A percentile compares a stretch with the other conserved stretches of the same genome.
phyloP scores from a whole-genome alignment of 2,113 vertebrate genomes.

The Ptilorrhoa leucosticta region DNA sequence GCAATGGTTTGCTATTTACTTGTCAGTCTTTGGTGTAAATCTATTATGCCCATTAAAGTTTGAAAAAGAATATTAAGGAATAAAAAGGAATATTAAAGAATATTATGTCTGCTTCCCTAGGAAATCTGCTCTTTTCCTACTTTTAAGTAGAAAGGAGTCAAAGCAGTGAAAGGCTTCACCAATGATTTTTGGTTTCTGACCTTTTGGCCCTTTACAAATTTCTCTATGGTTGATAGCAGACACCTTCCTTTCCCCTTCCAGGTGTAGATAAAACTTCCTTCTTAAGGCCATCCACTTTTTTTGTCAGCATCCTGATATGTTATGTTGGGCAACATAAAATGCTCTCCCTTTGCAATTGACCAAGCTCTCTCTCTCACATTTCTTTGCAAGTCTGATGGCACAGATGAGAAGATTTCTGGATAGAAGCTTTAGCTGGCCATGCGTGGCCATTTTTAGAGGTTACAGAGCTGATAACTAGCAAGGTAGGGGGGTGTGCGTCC shows the following conservation, averaged over 20 bases:
- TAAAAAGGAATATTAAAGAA: background rate
- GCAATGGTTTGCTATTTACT: background rate
- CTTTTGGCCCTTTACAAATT: background rate
- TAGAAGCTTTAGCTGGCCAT: background rate
- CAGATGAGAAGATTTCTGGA: background rate
- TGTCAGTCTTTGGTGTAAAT: background rate
- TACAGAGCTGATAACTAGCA: background rate
- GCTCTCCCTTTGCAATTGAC: background rate
- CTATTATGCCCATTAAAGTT: background rate
- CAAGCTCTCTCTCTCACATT: background rate
- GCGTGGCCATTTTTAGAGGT: background rate
- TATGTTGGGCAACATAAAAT: background rate
- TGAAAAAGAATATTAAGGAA: background rate
- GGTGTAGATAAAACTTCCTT: background rate
- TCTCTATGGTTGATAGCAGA: background rate
- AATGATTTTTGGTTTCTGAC: background rate
- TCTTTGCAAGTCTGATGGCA: background rate
- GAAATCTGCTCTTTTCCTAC: background rate
- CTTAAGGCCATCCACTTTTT: background rate
- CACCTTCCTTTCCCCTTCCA: background rate
- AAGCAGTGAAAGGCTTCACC: background rate
- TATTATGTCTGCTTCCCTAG: background rate
- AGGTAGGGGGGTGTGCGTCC: background rate
- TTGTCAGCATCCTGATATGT: background rate
- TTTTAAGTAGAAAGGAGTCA: background rate